Conservation (phyloP, 2,888 invertebrate species). For the Eilema sororculum region DNA sequence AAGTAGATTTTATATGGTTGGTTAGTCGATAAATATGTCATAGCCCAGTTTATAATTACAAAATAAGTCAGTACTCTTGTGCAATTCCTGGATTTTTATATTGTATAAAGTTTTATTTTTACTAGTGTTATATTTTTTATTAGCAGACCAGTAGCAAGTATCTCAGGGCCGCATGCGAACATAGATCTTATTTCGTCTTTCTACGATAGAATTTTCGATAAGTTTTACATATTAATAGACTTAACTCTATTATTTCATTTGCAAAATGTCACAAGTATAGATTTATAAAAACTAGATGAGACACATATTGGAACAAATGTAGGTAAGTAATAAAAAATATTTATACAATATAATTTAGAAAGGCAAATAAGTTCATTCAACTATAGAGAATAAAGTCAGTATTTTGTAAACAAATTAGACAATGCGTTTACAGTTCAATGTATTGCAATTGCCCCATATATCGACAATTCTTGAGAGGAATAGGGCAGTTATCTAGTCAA, state of each 20-base stretch:
- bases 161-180: constrained; percentile 49
- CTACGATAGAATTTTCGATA: constrained; percentile 29
- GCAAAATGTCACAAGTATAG: background rate
- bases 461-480: background rate
- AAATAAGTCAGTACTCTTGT: constrained; percentile 52
- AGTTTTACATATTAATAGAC: constrained; percentile 27
- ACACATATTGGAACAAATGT: background rate
- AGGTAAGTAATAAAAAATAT: background rate
- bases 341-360: background rate
- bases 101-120: constrained; percentile 50
- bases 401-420: background rate
- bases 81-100: constrained; percentile 59
- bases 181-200: constrained; percentile 30
- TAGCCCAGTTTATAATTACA: constrained; percentile 49
- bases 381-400: background rate
- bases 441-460: background rate
- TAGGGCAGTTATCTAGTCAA: background rate
- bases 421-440: too few relatives aligned
- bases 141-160: constrained; percentile 48
- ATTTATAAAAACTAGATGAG: constrained; percentile 3
- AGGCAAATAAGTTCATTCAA: background rate
- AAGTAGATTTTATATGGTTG: constrained; percentile 67
- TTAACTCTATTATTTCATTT: constrained; percentile 14
- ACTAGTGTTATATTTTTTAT: constrained; percentile 47
- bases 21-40: constrained; percentile 47